phyloP scores from a whole-genome alignment of 2,888 invertebrate species.

The Ecdyonurus torrentis region DNA sequence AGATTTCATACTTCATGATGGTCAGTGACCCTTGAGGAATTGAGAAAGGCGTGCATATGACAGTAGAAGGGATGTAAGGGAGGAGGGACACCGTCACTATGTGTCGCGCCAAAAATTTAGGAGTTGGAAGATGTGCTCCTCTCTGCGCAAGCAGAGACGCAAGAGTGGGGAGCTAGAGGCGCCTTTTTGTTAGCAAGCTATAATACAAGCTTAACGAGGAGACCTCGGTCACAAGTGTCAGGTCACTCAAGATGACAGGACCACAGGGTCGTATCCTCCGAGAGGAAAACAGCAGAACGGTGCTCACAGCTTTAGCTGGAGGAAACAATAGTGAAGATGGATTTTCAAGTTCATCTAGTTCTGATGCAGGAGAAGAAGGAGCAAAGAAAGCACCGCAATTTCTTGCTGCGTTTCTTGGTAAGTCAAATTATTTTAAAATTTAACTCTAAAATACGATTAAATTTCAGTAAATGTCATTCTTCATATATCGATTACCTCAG shows the following conservation, averaged over 20 bases:
- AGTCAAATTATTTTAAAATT: too few species aligned
- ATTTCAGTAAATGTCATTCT: too few species aligned
- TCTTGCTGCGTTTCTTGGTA: neutral
- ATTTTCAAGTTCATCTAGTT: neutral
- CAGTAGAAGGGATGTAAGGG: neutral
- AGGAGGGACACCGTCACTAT: too few species aligned
- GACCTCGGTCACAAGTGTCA: neutral
- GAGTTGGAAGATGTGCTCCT: too few species aligned
- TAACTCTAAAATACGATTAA: too few species aligned
- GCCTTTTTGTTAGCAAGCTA: too few species aligned
- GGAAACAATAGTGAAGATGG: neutral
- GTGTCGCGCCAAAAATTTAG: too few species aligned
- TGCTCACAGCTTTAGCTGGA: neutral
- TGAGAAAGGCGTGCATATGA: neutral
- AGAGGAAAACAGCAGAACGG: constrained; percentile 1
- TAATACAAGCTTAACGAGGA: too few species aligned
- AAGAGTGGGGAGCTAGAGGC: neutral
- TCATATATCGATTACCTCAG: too few species aligned
- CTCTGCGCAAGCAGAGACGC: neutral
- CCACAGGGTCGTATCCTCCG: neutral
- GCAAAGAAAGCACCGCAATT: neutral
- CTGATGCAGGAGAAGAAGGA: neutral
- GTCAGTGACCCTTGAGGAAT: neutral
- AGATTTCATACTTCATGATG: too few species aligned
- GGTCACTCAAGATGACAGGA: neutral